phyloP scores from a whole-genome alignment of 2,797 vertebrate species.

The Karalla daura region DNA sequence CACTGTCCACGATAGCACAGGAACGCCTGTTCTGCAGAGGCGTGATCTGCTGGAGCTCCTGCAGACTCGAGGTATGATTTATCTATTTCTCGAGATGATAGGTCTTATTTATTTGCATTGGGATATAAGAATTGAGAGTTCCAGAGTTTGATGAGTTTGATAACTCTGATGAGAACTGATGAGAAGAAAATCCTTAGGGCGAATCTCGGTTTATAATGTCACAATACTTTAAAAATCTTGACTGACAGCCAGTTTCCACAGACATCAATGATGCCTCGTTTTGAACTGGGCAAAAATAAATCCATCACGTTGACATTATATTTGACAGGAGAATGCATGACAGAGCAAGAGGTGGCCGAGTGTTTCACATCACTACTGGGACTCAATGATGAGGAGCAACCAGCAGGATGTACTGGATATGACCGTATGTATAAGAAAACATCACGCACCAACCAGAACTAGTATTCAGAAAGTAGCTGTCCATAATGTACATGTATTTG shows the following conservation, averaged over 20 bases:
- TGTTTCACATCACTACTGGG: slow-evolving; percentile 86
- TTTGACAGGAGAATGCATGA: slow-evolving; percentile 91
- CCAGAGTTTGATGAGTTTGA: too few relatives aligned
- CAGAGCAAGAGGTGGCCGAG: slow-evolving; percentile 87
- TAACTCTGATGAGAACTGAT: too few relatives aligned
- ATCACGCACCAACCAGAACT: background rate
- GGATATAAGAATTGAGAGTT: too few relatives aligned
- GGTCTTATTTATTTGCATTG: too few relatives aligned
- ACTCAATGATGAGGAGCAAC: slow-evolving; percentile 63
- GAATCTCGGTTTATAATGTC: background rate
- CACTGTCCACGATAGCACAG: slow-evolving; percentile 71
- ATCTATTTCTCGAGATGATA: too few relatives aligned
- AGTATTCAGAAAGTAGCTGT: background rate
- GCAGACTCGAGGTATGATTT: slow-evolving; percentile 85
- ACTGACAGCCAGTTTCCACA: background rate
- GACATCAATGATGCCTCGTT: background rate
- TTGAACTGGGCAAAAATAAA: background rate
- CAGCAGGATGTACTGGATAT: slow-evolving; percentile 3
- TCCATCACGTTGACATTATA: background rate
- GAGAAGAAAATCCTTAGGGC: too few relatives aligned
- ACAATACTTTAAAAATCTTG: background rate
- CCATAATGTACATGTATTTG: slow-evolving; percentile 24
- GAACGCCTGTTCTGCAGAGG: slow-evolving; percentile 79
- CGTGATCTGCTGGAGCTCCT: slow-evolving; percentile 86
- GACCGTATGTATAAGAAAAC: slow-evolving; percentile 68